Evolutionary conservation across 2,888 invertebrate genomes (phyloP).

Genomic region (Melanotus villosus): DNA sequence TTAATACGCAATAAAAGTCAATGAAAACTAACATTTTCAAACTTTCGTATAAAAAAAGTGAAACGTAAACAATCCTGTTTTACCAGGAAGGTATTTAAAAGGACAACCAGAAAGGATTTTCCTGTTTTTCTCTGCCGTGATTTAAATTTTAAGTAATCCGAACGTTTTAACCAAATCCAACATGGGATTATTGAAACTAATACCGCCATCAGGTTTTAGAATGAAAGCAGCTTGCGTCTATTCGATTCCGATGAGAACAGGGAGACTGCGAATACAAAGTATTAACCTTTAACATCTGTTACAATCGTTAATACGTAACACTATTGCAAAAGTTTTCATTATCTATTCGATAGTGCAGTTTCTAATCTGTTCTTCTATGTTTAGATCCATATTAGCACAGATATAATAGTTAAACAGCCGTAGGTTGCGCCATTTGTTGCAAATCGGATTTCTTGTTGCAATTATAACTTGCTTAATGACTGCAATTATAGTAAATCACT

Average conservation of each 20-base stretch:
- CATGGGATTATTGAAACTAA: not conserved
- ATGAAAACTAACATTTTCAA: too few species aligned
- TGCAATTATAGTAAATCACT: too few species aligned
- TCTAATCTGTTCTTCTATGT: not conserved
- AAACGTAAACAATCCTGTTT: too few species aligned
- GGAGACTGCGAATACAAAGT: not conserved
- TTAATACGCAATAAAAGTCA: too few species aligned
- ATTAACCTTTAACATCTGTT: slow-evolving; percentile 16
- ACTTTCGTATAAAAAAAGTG: too few species aligned
- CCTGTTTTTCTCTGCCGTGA: too few species aligned
- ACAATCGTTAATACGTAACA: not conserved
- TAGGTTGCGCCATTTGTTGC: not conserved
- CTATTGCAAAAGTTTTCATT: slow-evolving; percentile 4
- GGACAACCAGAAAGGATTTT: too few species aligned
- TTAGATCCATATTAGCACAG: too few species aligned
- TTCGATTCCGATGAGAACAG: not conserved
- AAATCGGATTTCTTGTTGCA: too few species aligned
- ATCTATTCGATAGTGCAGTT: not conserved
- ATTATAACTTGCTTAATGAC: too few species aligned
- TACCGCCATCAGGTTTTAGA: not conserved
- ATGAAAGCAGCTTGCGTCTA: not conserved
- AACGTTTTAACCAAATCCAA: not conserved
- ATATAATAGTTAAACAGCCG: not conserved
- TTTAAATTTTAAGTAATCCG: too few species aligned
- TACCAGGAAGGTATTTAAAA: too few species aligned